Evolutionary conservation across 2,797 vertebrate species (phyloP).

Genomic region (Bradypus variegatus): DNA sequence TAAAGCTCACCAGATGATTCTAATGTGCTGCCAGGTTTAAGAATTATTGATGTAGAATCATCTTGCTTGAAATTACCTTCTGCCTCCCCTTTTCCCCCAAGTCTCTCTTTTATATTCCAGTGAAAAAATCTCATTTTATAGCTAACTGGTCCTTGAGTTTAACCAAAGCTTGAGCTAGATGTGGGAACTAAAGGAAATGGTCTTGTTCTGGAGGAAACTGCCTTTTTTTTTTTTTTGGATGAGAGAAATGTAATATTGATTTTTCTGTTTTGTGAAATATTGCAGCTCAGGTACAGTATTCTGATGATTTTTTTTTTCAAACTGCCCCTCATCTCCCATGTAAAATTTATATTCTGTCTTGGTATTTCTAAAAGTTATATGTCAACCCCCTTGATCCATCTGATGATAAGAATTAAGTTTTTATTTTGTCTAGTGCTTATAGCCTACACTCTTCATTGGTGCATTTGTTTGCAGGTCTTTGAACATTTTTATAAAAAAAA

Average conservation of each 20-base stretch:
- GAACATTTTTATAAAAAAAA: slow-evolving; percentile 8
- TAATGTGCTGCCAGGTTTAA: not conserved
- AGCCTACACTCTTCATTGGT: not conserved
- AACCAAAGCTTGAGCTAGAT: not conserved
- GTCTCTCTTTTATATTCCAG: not conserved
- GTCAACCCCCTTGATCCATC: not conserved
- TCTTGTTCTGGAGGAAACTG: not conserved
- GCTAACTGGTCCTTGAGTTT: not conserved
- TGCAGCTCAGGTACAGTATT: not conserved
- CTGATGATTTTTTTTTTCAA: not conserved
- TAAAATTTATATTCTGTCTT: slow-evolving; percentile 10
- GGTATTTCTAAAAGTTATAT: not conserved
- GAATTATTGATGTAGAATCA: not conserved
- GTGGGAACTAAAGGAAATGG: not conserved
- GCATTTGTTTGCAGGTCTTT: not conserved
- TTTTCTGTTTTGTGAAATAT: slow-evolving; percentile 25
- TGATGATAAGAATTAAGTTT: slow-evolving; percentile 12
- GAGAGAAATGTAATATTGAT: not conserved
- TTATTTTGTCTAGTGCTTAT: not conserved
- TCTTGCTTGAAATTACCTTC: not conserved
- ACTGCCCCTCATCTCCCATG: not conserved
- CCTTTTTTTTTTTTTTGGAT: not conserved
- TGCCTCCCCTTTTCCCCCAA: not conserved
- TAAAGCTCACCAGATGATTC: not conserved
- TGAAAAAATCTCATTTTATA: not conserved